phyloP scores from a whole-genome alignment of 2,888 invertebrate genomes.

The Sinotaia quadrata region DNA sequence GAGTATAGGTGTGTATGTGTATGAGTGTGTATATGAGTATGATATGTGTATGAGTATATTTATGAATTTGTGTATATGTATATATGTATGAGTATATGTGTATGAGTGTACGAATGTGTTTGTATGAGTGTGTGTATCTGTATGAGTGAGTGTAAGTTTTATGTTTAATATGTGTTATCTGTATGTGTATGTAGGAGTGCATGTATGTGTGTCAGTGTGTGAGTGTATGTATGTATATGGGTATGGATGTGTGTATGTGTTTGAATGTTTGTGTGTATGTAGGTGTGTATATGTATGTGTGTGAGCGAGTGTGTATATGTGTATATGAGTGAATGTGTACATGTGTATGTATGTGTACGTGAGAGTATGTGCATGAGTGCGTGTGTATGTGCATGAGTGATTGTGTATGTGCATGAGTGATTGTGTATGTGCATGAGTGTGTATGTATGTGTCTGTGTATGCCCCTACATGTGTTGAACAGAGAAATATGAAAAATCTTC shows the following conservation, averaged over 20 bases:
- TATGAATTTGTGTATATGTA: not conserved
- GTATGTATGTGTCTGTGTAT: not conserved
- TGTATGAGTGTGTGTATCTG: slow-evolving; percentile 3
- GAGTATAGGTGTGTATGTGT: slow-evolving; percentile 5
- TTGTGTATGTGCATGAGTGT: not conserved
- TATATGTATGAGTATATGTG: not conserved
- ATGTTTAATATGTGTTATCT: not conserved
- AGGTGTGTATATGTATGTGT: not conserved
- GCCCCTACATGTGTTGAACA: not conserved
- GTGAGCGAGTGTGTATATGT: no score
- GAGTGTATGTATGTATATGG: not conserved
- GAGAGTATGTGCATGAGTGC: no score
- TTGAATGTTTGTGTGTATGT: not conserved
- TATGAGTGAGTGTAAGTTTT: not conserved
- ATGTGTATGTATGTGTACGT: no score
- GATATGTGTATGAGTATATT: not conserved
- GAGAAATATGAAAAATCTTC: no score
- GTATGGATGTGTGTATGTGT: not conserved
- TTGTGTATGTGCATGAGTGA: not conserved
- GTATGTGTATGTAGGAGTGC: not conserved
- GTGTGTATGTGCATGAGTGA: not conserved
- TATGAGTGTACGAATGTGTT: not conserved
- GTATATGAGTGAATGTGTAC: no score
- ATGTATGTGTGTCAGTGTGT: no score
- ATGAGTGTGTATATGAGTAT: slow-evolving; percentile 2